A percentile compares a stretch with the other conserved stretches of the same genome.
Conservation (phyloP, 2,113 vertebrate species). For the Indri indri region DNA sequence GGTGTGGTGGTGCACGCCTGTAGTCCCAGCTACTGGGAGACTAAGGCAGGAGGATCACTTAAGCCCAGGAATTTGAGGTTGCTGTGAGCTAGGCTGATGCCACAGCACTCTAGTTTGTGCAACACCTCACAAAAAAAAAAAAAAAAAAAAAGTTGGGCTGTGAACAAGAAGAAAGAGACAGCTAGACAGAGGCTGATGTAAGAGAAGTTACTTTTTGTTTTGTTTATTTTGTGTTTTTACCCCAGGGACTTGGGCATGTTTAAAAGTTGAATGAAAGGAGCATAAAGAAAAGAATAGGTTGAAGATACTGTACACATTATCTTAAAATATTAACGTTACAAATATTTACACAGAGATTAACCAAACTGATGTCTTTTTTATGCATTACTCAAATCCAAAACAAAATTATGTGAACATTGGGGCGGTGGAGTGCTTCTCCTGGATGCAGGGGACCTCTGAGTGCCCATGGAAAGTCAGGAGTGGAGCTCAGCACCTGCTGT, state of each 20-base stretch:
- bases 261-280: not conserved
- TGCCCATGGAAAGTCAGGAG: not conserved
- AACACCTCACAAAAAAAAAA: no score
- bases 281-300: not conserved
- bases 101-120: no score
- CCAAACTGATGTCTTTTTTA: not conserved
- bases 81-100: no score
- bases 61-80: no score
- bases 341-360: slow-evolving; percentile 1
- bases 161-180: not conserved
- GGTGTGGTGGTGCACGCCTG: no score
- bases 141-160: not conserved
- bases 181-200: not conserved
- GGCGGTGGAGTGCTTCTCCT: not conserved
- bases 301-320: not conserved
- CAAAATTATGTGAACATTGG: not conserved
- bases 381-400: not conserved
- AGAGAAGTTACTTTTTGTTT: not conserved
- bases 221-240: slow-evolving; percentile 14
- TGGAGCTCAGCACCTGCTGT: not conserved
- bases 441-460: fast-evolving
- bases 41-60: no score
- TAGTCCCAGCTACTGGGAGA: no score
- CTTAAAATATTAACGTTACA: not conserved
- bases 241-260: not conserved